These are phyloP conservation scores for Rhopilema esculentum DNA, from an alignment of 30 jellyfish, hydroid and myxozoan genomes.

Conservation along the genomic window DNA sequence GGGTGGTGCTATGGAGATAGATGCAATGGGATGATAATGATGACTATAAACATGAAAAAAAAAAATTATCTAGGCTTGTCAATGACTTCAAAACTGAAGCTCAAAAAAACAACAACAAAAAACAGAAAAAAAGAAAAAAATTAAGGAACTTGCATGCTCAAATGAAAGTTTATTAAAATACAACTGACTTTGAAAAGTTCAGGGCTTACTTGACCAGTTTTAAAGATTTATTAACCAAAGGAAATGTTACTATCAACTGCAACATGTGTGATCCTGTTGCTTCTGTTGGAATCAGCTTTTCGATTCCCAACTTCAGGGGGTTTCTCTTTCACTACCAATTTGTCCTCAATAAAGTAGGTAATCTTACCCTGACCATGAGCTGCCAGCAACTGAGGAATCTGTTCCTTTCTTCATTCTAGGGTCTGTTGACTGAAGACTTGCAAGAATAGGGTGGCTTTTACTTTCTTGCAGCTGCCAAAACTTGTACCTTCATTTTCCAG, in stretches of 20 bases:
- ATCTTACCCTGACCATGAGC: neutral
- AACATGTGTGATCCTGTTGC: conserved; percentile 3
- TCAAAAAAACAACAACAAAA: no score
- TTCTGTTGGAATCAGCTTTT: neutral
- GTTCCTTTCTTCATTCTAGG: neutral
- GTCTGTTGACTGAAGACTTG: neutral
- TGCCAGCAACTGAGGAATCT: neutral
- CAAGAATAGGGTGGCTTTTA: neutral
- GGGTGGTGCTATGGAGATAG: no score
- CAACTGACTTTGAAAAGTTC: neutral
- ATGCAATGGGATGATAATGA: no score
- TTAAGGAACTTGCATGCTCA: neutral
- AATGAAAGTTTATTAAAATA: neutral
- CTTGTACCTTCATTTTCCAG: neutral
- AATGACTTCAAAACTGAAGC: no score
- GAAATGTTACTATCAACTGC: neutral
- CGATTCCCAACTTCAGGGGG: neutral
- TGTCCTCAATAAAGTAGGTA: neutral
- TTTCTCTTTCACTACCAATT: conserved; percentile 1
- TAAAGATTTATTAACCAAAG: neutral
- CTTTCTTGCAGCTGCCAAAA: conserved; percentile 3
- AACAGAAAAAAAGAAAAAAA: no score
- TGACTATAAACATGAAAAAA: no score
- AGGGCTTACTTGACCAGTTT: no score
- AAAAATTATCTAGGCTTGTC: no score